Evolutionary conservation across 2,888 invertebrate genomes (phyloP).

Genomic region (Megastigmus dorsalis): DNA sequence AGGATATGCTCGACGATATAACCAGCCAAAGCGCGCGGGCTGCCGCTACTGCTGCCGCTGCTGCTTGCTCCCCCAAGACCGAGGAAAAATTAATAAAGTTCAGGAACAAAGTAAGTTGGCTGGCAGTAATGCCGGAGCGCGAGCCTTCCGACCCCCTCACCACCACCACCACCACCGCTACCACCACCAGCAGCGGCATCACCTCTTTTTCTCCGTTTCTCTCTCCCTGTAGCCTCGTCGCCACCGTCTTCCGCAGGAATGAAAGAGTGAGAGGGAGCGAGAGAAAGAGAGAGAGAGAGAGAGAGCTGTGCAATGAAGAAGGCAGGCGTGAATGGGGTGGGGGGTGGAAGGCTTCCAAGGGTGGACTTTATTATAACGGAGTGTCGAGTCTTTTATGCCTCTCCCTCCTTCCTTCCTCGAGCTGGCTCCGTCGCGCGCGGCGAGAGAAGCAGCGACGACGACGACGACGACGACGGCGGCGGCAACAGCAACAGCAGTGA

Average conservation of each 20-base stretch:
- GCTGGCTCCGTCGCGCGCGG: too few species aligned
- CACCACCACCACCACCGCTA: too few species aligned
- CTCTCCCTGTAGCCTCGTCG: constrained; percentile 48
- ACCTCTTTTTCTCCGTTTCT: too few species aligned
- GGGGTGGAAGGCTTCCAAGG: constrained; percentile 64
- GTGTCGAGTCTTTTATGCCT: constrained; percentile 73
- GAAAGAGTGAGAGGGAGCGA: constrained; percentile 55
- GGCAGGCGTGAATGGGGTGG: constrained; percentile 43
- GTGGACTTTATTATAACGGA: constrained; percentile 75
- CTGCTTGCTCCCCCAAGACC: constrained; percentile 67
- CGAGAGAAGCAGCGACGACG: background rate
- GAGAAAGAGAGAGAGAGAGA: constrained; percentile 53
- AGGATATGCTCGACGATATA: constrained; percentile 36
- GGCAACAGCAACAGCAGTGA: background rate
- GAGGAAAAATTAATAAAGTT: constrained; percentile 75
- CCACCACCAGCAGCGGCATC: too few species aligned
- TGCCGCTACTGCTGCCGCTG: background rate
- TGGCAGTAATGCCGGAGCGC: constrained; percentile 71
- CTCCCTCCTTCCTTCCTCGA: too few species aligned
- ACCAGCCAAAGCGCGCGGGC: background rate
- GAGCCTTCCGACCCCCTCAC: constrained; percentile 46
- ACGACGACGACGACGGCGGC: too few species aligned
- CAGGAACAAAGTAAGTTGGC: constrained; percentile 75
- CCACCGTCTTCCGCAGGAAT: constrained; percentile 52
- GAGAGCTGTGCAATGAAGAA: constrained; percentile 4